phyloP scores from a whole-genome alignment of 1,140 invertebrate genomes.

The Lasioglossum albipes region DNA sequence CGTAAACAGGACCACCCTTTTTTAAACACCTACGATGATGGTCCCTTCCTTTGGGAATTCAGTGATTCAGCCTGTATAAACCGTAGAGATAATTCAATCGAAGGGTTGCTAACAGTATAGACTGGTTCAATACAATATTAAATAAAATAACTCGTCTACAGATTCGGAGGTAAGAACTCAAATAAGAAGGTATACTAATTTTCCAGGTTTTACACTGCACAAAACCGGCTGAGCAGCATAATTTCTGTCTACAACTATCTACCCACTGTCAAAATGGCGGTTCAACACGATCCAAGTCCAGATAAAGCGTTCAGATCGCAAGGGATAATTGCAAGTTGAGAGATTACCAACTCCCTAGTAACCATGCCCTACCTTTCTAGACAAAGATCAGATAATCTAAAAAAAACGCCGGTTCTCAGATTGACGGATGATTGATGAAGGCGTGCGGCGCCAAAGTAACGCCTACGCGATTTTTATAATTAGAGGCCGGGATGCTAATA shows the following conservation, averaged over 20 bases:
- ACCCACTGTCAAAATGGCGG: neutral
- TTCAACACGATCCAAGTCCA: neutral
- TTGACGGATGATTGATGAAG: slow-evolving; percentile 62
- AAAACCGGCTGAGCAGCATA: neutral
- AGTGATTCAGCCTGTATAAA: too few relatives aligned
- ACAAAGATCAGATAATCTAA: slow-evolving; percentile 51
- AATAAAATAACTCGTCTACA: too few relatives aligned
- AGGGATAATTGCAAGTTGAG: slow-evolving; percentile 25
- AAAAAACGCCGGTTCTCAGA: slow-evolving; percentile 37
- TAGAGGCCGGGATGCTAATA: slow-evolving; percentile 55
- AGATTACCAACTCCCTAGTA: slow-evolving; percentile 42
- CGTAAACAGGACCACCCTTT: too few relatives aligned
- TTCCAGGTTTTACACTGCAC: too few relatives aligned
- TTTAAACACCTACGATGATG: too few relatives aligned
- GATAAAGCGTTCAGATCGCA: slow-evolving; percentile 1
- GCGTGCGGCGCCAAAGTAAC: slow-evolving; percentile 53
- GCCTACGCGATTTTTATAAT: slow-evolving; percentile 60
- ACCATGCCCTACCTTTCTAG: slow-evolving; percentile 39
- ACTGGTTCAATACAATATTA: too few relatives aligned
- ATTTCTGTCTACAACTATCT: neutral
- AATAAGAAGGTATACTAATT: neutral
- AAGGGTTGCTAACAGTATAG: too few relatives aligned
- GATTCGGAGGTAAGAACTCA: neutral
- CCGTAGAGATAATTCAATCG: too few relatives aligned
- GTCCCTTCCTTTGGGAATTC: too few relatives aligned